Percentiles rank a stretch among this genome's conserved stretches.
Conservation (phyloP, 2,797 vertebrate species). For the Potorous gilbertii region DNA sequence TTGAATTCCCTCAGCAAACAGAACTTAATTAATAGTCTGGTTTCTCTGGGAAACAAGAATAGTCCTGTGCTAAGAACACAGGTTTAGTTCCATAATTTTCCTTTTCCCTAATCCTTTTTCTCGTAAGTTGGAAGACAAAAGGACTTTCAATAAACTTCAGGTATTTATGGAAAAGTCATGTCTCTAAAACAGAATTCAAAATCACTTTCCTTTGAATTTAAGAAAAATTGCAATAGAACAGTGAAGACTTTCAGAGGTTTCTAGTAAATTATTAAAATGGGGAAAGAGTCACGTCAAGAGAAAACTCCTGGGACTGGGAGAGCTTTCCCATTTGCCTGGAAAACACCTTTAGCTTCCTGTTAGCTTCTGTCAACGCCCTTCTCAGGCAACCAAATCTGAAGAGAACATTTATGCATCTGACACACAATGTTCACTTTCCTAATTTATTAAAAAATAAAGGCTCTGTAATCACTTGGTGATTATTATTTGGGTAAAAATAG, state of each 20-base stretch:
- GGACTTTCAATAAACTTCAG: slow-evolving; percentile 2
- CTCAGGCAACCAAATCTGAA: background rate
- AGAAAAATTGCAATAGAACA: background rate
- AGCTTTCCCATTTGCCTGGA: background rate
- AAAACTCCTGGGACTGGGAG: background rate
- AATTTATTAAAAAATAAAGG: background rate
- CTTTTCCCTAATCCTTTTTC: background rate
- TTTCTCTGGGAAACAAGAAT: background rate
- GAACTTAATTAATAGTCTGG: background rate
- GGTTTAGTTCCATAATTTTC: background rate
- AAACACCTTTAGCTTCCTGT: background rate
- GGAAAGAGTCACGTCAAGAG: background rate
- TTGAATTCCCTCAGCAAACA: background rate
- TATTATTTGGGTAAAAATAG: background rate
- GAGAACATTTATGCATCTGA: background rate
- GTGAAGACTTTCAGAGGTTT: slow-evolving; percentile 11
- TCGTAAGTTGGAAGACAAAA: slow-evolving; percentile 20
- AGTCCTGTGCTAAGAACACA: background rate
- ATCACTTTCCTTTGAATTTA: slow-evolving; percentile 11
- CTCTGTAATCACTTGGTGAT: background rate
- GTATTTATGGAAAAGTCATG: slow-evolving; percentile 46
- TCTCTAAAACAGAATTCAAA: slow-evolving; percentile 48
- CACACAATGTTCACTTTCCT: background rate
- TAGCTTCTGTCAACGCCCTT: background rate
- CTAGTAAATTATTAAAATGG: background rate